These are phyloP conservation scores for Pangasius macronema DNA, from an alignment of 2,797 vertebrate species.

Conservation along the genomic window DNA sequence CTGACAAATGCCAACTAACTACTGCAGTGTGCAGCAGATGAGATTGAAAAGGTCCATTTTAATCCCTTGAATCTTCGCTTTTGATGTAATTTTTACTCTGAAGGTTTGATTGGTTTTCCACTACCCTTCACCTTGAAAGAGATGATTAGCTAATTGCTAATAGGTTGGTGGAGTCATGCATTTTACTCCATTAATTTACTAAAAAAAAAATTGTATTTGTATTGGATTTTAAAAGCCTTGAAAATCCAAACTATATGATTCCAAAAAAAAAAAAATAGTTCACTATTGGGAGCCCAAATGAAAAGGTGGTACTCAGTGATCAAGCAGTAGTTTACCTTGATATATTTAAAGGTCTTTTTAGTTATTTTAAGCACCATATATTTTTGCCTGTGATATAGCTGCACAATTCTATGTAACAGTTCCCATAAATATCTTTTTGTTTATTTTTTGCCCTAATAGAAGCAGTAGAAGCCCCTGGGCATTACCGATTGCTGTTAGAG, in stretches of 20 bases:
- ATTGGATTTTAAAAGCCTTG: neutral
- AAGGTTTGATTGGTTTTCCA: neutral
- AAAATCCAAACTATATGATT: neutral
- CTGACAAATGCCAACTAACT: constrained; percentile 38
- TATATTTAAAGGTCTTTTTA: neutral
- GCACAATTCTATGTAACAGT: constrained; percentile 33
- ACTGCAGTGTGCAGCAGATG: constrained; percentile 26
- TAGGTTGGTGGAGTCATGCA: neutral
- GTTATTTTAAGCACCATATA: constrained; percentile 8
- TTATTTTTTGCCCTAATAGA: constrained; percentile 4
- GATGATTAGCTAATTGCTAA: constrained; percentile 10
- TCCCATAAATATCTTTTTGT: constrained; percentile 42
- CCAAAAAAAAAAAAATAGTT: neutral
- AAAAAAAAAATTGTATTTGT: neutral
- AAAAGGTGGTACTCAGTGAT: neutral
- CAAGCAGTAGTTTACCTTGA: neutral
- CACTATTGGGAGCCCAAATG: neutral
- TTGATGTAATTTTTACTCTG: constrained; percentile 17
- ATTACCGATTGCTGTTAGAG: constrained; percentile 44
- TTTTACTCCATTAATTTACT: neutral
- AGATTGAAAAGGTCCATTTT: constrained; percentile 39
- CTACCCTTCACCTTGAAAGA: neutral
- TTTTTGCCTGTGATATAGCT: neutral
- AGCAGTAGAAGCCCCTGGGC: constrained; percentile 15
- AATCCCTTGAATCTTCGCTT: constrained; percentile 12